phyloP scores from a whole-genome alignment of 2,888 invertebrate genomes.

The Hipparchia semele region DNA sequence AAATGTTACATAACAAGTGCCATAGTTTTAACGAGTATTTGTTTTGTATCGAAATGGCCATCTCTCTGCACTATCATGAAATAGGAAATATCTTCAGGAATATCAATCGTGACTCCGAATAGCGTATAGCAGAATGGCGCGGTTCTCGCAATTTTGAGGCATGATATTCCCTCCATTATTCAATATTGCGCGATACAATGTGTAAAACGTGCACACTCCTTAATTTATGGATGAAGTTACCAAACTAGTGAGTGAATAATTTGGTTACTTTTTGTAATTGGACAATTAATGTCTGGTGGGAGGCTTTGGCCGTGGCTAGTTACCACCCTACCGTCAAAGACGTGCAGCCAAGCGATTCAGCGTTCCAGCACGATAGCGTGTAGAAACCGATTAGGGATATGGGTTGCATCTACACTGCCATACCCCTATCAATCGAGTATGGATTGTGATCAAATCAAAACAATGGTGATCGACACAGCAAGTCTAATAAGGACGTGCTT shows the following conservation, averaged over 20 bases:
- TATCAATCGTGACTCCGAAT: constrained; percentile 26
- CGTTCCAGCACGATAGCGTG: too few species aligned
- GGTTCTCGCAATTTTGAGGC: constrained; percentile 47
- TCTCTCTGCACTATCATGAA: constrained; percentile 3
- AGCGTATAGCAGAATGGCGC: constrained; percentile 41
- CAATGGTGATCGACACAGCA: too few species aligned
- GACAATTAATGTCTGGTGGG: too few species aligned
- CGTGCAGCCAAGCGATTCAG: too few species aligned
- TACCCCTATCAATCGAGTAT: too few species aligned
- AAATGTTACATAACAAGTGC: not conserved
- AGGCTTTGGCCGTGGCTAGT: too few species aligned
- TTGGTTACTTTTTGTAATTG: too few species aligned
- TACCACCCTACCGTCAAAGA: too few species aligned
- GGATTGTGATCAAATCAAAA: too few species aligned
- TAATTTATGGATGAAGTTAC: not conserved
- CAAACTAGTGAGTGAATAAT: not conserved
- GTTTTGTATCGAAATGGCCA: constrained; percentile 8
- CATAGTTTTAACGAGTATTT: not conserved
- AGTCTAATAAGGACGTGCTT: too few species aligned
- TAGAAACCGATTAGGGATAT: too few species aligned
- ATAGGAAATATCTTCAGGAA: constrained; percentile 26
- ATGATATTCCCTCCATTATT: constrained; percentile 52
- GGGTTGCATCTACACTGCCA: too few species aligned
- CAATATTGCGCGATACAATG: constrained; percentile 42
- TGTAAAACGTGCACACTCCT: not conserved